Evolutionary conservation across 2,888 invertebrate genomes (phyloP), one percentile per base, ranked within the genome.

Genomic region (Dinocampus coccinellae): DNA sequence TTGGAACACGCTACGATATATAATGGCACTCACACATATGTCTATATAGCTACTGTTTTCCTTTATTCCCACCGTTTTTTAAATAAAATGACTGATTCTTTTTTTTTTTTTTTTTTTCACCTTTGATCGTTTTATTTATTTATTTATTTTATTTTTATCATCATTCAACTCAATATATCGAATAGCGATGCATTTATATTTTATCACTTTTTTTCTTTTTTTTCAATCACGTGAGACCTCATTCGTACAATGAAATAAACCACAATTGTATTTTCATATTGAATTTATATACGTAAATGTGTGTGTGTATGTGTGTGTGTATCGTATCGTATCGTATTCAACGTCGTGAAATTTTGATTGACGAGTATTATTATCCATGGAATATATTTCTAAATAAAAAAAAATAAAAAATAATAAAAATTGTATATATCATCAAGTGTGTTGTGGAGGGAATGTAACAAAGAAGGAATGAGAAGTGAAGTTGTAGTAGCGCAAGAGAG

Each of bases 11-110:
- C 66, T 29, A 66, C n/a, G n/a, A 1, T 52, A 16, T 47, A 47
- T 47, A 47, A 47, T 47, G 47, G 47, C 16, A n/a, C 16, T 3
- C 3, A 11, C n/a, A 11, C 6, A 39, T 39, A 47, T 47, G n/a
- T 39, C 13, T 39, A 7, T 47, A n/a, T 36, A 20, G 67, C 65
- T 70, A 64, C 70, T 36, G 62, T 63, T 68, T 70, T 53, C 34
- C n/a, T 55, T 57, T 61, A 29, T 47, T 47, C 39, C 63, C 33
- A 20, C 34, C 11, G 16, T 16, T 20, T 36, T 39, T 67, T 39
- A 47, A 58, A 20, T 22, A 29, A 2, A 1, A 13, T 13, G 39
- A 58, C 24, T 22, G 13, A 42, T 39, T 26, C 20, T 63, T 63
- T 42, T 63, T 63, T 13, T 47, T 16, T 16, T 63, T 26, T 10